Percentiles rank a stretch among this genome's conserved stretches.
phyloP scores from a whole-genome alignment of 2,797 vertebrate genomes.

The Mormyrus proboscirostris region DNA sequence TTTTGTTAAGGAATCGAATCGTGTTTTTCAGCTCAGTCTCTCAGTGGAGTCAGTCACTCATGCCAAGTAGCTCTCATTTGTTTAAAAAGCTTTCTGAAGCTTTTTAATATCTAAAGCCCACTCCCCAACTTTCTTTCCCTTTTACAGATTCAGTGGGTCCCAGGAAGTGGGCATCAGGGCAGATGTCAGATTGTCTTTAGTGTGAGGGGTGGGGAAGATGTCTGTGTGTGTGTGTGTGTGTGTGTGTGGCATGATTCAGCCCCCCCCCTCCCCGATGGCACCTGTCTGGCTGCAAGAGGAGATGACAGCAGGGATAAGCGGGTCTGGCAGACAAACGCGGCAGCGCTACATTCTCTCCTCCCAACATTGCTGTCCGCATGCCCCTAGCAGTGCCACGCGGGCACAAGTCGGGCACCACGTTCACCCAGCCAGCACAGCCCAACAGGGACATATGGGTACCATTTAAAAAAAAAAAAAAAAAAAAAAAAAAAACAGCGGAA shows the following conservation, averaged over 20 bases:
- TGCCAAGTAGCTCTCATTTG: background rate
- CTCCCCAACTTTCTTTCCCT: background rate
- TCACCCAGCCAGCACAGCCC: background rate
- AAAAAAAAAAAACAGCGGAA: constrained; percentile 3
- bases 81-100: background rate
- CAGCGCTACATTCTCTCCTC: constrained; percentile 22
- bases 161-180: constrained; percentile 14
- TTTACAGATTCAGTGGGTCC: constrained; percentile 58
- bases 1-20: background rate
- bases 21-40: background rate
- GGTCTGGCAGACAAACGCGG: constrained; percentile 18
- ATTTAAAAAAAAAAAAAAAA: background rate
- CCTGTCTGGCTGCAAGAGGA: constrained; percentile 32
- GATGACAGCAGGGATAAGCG: constrained; percentile 30
- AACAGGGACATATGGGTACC: background rate
- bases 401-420: background rate
- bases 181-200: constrained; percentile 31
- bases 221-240: background rate
- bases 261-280: constrained; percentile 30
- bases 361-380: too few species aligned
- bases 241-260: background rate
- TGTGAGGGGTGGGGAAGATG: background rate
- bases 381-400: constrained; percentile 13
- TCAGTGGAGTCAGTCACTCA: background rate
- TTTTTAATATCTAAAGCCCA: background rate